Evolutionary conservation across 2,113 vertebrate species (phyloP).

Genomic region (Halcyon malimbica): DNA sequence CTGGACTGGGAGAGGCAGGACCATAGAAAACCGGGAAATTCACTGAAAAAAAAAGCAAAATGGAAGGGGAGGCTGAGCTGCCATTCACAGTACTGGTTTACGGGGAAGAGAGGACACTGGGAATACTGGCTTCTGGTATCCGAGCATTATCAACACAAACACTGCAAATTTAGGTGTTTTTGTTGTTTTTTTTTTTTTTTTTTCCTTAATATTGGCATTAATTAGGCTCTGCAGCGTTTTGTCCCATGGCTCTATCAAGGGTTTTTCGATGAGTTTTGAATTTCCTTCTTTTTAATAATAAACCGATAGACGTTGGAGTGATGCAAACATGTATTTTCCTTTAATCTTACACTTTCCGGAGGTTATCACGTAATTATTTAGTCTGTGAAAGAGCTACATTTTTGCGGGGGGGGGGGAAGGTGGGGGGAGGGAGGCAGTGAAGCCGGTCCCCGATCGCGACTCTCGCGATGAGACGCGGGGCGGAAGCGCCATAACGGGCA

Average conservation of each 20-base stretch:
- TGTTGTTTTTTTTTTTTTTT: no score
- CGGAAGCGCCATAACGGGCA: not conserved
- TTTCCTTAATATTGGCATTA: not conserved
- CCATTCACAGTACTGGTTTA: accelerated
- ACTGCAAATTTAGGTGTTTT: accelerated
- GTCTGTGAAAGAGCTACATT: no score
- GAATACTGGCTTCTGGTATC: accelerated
- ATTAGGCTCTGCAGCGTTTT: not conserved
- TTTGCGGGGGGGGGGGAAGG: no score
- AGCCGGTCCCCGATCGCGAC: not conserved
- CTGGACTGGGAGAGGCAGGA: accelerated
- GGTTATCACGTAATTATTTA: no score
- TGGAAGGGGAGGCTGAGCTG: not conserved
- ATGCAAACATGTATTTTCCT: not conserved
- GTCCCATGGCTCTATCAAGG: no score
- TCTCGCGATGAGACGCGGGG: not conserved
- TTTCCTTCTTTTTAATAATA: not conserved
- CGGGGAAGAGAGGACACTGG: accelerated
- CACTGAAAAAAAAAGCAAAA: not conserved
- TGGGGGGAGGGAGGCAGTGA: no score
- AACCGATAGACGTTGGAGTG: accelerated
- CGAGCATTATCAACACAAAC: not conserved
- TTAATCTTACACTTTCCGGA: not conserved
- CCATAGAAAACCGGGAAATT: not conserved
- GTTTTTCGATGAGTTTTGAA: not conserved